These are phyloP conservation scores for Barypeithes pellucidus DNA, from an alignment of 2,888 invertebrate species.

Conservation along the genomic window DNA sequence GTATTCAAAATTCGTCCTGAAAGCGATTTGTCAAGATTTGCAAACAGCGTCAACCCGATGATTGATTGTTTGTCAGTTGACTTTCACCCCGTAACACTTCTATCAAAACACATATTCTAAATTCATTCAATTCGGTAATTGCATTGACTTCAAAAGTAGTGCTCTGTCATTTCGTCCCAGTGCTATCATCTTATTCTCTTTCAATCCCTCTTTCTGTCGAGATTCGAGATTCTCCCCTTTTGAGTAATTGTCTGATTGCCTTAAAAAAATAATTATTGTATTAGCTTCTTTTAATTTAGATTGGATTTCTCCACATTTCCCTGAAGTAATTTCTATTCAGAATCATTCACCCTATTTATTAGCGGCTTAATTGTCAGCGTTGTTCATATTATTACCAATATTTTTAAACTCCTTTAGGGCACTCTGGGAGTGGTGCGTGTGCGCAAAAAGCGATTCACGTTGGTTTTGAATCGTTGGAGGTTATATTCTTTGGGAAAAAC, in stretches of 20 bases:
- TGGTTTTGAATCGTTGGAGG: no score
- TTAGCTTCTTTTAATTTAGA: slow-evolving; percentile 58
- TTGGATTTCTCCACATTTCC: slow-evolving; percentile 53
- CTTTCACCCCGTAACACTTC: slow-evolving; percentile 67
- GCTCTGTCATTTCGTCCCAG: slow-evolving; percentile 60
- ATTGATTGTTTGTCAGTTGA: slow-evolving; percentile 68
- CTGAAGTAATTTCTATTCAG: slow-evolving; percentile 55
- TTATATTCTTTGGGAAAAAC: no score
- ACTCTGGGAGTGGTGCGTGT: no score
- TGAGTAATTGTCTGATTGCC: slow-evolving; percentile 58
- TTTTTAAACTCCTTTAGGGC: neutral
- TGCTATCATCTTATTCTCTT: slow-evolving; percentile 54
- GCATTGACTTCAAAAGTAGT: slow-evolving; percentile 61
- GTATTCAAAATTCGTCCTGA: slow-evolving; percentile 69
- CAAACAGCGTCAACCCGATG: slow-evolving; percentile 65
- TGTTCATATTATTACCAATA: slow-evolving; percentile 27
- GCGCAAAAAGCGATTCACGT: no score
- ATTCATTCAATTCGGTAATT: slow-evolving; percentile 66
- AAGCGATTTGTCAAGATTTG: slow-evolving; percentile 71
- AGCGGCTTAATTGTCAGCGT: slow-evolving; percentile 38
- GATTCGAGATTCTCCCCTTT: slow-evolving; percentile 51
- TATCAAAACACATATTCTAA: slow-evolving; percentile 67
- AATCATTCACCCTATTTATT: slow-evolving; percentile 45
- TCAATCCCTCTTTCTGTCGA: slow-evolving; percentile 33
- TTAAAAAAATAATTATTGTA: slow-evolving; percentile 61